Conservation (phyloP, 2,113 vertebrate genomes). For the Odontesthes bonariensis region DNA sequence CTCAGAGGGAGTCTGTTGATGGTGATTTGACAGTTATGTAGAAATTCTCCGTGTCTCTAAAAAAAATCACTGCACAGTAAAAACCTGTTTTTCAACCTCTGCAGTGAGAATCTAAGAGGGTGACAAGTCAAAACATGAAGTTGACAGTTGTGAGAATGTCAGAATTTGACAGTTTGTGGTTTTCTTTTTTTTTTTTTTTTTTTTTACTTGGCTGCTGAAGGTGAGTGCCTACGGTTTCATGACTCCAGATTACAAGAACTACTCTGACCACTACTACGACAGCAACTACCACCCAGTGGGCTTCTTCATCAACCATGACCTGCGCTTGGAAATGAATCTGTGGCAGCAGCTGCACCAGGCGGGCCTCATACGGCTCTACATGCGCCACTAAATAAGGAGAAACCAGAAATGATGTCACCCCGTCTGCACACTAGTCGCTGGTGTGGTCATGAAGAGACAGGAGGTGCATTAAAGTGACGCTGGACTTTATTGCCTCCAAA, state of each 20-base stretch:
- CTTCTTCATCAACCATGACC: constrained; percentile 85
- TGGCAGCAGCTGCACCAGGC: constrained; percentile 82
- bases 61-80: too few relatives aligned
- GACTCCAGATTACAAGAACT: constrained; percentile 79
- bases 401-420: background rate
- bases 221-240: constrained; percentile 88
- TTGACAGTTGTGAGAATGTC: too few relatives aligned
- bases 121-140: too few relatives aligned
- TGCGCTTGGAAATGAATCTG: constrained; percentile 77
- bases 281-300: constrained; percentile 15
- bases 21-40: background rate
- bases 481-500: rapidly evolving
- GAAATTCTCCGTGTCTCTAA: too few relatives aligned
- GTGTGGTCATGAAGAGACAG: rapidly evolving
- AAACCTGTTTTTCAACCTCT: background rate
- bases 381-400: constrained; percentile 34
- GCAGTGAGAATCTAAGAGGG: too few relatives aligned
- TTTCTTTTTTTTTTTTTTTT: background rate
- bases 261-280: constrained; percentile 86
- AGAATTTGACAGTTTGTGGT: too few relatives aligned
- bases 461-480: background rate
- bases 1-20: background rate
- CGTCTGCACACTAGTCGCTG: rapidly evolving
- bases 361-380: constrained; percentile 80
- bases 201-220: constrained; percentile 51